Conservation (phyloP, 1,140 invertebrate species). For the Lethocerus indicus region DNA sequence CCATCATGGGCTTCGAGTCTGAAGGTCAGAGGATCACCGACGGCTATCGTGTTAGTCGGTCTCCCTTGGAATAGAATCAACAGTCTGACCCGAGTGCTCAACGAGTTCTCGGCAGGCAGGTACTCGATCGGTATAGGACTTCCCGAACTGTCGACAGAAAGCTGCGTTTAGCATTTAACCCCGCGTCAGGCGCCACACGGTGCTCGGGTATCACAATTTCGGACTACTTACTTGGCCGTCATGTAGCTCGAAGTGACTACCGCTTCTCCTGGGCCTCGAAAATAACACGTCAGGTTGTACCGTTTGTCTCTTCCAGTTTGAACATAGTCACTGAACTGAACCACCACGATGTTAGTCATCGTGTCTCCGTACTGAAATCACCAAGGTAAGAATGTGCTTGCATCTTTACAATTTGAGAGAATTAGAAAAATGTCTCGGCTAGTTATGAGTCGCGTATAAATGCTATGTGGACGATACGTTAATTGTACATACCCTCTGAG, state of each 20-base stretch:
- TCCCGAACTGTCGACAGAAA: conserved; percentile 37
- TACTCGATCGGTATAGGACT: conserved; percentile 84
- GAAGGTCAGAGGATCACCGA: conserved; percentile 85
- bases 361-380: conserved; percentile 63
- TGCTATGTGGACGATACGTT: not conserved
- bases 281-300: conserved; percentile 81
- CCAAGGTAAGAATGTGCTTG: not conserved
- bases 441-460: no score
- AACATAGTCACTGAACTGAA: conserved; percentile 84
- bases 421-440: not conserved
- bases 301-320: conserved; percentile 79
- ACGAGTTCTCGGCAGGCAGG: conserved; percentile 71
- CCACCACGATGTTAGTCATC: conserved; percentile 85
- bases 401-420: conserved; percentile 3
- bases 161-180: not conserved
- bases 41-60: conserved; percentile 82
- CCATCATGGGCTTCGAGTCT: conserved; percentile 75
- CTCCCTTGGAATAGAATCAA: conserved; percentile 75
- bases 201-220: no score
- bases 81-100: conserved; percentile 70
- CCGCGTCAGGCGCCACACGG: not conserved
- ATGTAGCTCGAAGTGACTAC: conserved; percentile 87
- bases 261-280: conserved; percentile 77
- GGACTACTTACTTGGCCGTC: conserved; percentile 73
- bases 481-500: conserved; percentile 41